Evolutionary conservation across 2,888 invertebrate species (phyloP).

Genomic region (Ceraclea dissimilis): DNA sequence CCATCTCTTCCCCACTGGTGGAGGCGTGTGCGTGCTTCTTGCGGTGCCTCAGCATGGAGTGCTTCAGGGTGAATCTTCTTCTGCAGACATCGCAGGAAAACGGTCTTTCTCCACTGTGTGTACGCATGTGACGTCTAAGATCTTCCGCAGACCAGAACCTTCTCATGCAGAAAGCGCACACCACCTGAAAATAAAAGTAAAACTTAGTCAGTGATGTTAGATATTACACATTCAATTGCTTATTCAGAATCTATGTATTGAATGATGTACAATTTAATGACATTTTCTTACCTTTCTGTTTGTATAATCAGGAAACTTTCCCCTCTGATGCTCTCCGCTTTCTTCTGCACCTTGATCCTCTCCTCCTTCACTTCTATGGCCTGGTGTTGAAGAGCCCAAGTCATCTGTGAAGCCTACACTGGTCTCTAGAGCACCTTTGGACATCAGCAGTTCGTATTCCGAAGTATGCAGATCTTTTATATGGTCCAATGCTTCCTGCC

Average conservation of each 20-base stretch:
- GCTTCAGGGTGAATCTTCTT: conserved; percentile 83
- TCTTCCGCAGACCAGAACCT: conserved; percentile 95
- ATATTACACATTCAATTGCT: neutral
- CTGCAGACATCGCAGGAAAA: conserved; percentile 87
- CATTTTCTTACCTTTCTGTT: conserved; percentile 61
- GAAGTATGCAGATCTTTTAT: conserved; percentile 65
- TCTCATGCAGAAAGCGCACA: conserved; percentile 87
- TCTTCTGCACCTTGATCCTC: conserved; percentile 60
- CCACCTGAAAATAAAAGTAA: conserved; percentile 47
- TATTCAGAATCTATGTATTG: neutral
- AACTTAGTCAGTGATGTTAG: conserved; percentile 3
- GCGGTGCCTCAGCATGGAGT: conserved; percentile 88
- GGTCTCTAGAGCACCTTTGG: conserved; percentile 68
- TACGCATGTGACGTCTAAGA: conserved; percentile 85
- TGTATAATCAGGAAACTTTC: conserved; percentile 79
- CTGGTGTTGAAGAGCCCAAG: conserved; percentile 26
- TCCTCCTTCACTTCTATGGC: conserved; percentile 32
- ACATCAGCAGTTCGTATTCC: conserved; percentile 75
- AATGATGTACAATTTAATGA: neutral
- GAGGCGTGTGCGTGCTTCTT: conserved; percentile 73
- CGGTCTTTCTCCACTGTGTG: conserved; percentile 86
- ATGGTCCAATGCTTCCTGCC: conserved; percentile 75
- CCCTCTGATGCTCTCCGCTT: conserved; percentile 58
- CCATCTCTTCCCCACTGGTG: conserved; percentile 34
- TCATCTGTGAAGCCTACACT: conserved; percentile 38